Evolutionary conservation across 2,113 vertebrate genomes (phyloP).

Genomic region (Micronisus gabar): DNA sequence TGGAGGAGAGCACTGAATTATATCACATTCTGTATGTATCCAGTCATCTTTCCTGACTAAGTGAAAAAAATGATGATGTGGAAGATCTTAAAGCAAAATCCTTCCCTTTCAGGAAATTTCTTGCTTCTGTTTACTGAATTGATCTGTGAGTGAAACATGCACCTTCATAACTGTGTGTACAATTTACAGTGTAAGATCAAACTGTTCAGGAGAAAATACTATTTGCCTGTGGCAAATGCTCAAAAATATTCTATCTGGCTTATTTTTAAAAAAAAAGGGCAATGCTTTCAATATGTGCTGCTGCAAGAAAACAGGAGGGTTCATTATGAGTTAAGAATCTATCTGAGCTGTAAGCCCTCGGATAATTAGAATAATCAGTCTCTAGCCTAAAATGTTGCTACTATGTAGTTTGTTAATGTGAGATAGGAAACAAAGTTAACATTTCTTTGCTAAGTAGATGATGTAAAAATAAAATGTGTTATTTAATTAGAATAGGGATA

Average conservation of each 20-base stretch:
- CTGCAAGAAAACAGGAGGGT: neutral
- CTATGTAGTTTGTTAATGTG: neutral
- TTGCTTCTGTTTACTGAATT: neutral
- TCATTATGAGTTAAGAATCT: neutral
- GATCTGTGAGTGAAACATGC: conserved; percentile 28
- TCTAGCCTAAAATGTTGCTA: neutral
- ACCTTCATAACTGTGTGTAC: neutral
- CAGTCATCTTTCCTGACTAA: neutral
- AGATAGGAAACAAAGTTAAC: neutral
- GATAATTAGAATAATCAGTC: conserved; percentile 46
- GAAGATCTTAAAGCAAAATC: conserved; percentile 29
- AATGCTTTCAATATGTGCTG: neutral
- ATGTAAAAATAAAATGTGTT: neutral
- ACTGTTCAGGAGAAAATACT: conserved; percentile 39
- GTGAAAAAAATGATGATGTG: neutral
- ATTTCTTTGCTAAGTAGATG: neutral
- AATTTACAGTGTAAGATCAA: neutral
- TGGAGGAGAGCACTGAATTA: neutral
- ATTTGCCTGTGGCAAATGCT: neutral
- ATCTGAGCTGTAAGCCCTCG: neutral
- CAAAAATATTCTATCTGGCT: neutral
- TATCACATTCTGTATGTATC: neutral
- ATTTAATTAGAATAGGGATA: neutral
- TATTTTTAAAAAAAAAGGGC: neutral
- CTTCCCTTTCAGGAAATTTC: conserved; percentile 40